Conservation (phyloP, 2,888 invertebrate species). For the Chaetoderma sp. region DNA sequence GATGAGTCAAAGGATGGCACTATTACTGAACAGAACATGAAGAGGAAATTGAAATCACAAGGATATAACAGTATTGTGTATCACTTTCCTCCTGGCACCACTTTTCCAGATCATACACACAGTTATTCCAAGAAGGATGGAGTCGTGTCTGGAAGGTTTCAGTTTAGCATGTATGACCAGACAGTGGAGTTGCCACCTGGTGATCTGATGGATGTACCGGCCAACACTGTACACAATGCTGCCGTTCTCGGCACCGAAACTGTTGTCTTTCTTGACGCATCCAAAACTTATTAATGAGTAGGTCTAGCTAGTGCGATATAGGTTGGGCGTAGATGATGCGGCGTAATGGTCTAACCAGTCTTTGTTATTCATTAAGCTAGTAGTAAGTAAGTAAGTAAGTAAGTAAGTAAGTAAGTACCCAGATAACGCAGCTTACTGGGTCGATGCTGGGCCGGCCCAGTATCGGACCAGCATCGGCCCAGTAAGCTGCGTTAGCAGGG, state of each 20-base stretch:
- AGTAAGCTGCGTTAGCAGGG: too few species aligned
- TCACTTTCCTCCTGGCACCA: slow-evolving; percentile 53
- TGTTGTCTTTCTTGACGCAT: slow-evolving; percentile 59
- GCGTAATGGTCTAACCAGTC: too few species aligned
- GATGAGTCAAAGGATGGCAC: slow-evolving; percentile 48
- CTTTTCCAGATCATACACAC: slow-evolving; percentile 62
- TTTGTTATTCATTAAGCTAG: too few species aligned
- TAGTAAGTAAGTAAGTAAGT: too few species aligned
- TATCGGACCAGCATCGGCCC: too few species aligned
- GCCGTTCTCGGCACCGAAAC: slow-evolving; percentile 52
- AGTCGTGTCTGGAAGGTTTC: slow-evolving; percentile 54
- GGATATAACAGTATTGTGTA: slow-evolving; percentile 54
- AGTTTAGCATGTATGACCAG: slow-evolving; percentile 58
- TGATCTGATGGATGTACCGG: slow-evolving; percentile 60
- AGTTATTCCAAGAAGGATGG: slow-evolving; percentile 58
- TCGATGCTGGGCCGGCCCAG: too few species aligned
- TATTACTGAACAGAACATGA: slow-evolving; percentile 50
- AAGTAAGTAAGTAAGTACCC: too few species aligned
- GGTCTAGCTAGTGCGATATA: too few species aligned
- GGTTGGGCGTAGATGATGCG: too few species aligned
- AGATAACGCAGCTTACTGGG: too few species aligned
- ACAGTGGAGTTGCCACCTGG: slow-evolving; percentile 57
- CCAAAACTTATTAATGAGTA: too few species aligned
- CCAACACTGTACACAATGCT: slow-evolving; percentile 55
- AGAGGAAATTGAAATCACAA: slow-evolving; percentile 48